These are phyloP conservation scores for Lamprologus tigripictilis DNA, from an alignment of 2,113 vertebrate species.

Conservation along the genomic window DNA sequence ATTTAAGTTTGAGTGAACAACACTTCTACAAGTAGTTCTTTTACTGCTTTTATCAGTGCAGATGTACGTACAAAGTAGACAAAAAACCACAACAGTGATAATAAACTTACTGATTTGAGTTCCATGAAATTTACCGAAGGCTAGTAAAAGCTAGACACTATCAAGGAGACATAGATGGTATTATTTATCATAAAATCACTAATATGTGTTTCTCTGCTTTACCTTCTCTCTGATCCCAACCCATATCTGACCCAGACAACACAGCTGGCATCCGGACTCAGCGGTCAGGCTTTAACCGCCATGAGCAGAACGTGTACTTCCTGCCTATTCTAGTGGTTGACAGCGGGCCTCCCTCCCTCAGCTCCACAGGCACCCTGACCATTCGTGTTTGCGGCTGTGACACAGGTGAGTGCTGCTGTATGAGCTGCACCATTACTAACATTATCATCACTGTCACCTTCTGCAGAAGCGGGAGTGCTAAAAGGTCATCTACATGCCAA, in stretches of 20 bases:
- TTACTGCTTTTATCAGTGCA: background rate
- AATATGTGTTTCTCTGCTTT: slow-evolving; percentile 5
- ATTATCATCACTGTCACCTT: slow-evolving; percentile 45
- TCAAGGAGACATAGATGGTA: background rate
- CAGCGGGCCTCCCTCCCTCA: slow-evolving; percentile 86
- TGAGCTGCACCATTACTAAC: slow-evolving; percentile 7
- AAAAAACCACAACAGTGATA: background rate
- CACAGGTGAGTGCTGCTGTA: slow-evolving; percentile 48
- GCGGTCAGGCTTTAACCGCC: slow-evolving; percentile 87
- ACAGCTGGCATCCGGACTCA: slow-evolving; percentile 87
- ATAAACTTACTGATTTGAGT: background rate
- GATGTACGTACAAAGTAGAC: background rate
- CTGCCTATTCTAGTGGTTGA: slow-evolving; percentile 93
- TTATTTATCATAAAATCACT: background rate
- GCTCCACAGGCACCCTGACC: slow-evolving; percentile 94
- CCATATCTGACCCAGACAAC: slow-evolving; percentile 75
- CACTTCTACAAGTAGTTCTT: background rate
- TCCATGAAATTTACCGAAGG: background rate
- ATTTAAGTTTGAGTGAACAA: background rate
- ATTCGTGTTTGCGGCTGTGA: slow-evolving; percentile 92
- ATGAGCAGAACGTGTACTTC: slow-evolving; percentile 91
- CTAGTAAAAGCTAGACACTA: background rate
- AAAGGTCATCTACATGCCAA: slow-evolving; percentile 36
- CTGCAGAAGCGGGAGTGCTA: background rate
- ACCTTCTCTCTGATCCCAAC: background rate